Base-by-base conservation (phyloP, 2,797 vertebrate species). In the Eulemur albifrons region DNA sequence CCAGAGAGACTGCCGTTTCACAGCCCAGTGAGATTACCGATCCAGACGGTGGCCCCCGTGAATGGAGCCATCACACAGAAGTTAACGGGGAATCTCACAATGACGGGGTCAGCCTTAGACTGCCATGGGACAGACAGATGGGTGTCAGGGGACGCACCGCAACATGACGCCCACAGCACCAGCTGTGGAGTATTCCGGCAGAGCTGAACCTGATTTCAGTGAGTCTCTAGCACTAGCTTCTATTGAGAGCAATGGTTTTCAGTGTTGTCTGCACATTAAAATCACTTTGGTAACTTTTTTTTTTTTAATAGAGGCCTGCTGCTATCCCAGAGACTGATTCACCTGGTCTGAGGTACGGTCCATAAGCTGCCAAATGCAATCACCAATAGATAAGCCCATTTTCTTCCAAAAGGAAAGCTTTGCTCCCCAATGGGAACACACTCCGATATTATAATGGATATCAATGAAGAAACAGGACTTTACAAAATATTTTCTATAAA, bases 371-470 rank as follows among this genome's bases (percentile, higher is more conserved):
- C 17, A 63, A 57, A 52, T 35, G 67, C 2, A 52, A 50, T 61
- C 45, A 32, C 17, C 17, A 18, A 32, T 0, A 43, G 38, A 15
- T 12, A 38, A 65, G 52, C 57, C 12, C 43, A 30, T 38, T n/a
- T 35, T 32, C 59, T 85, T 32, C 21, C 25, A 15, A n/a, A 91
- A 61, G 25, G 30, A 32, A 57, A 21, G 17, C 30, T 23, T 8
- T 45, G 38, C 7, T 7, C 65, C 57, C 40, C 30, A 50, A 2
- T 2, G 45, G 52, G 67, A 70, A 63, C 30, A 50, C 2, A n/a
- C 5, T 32, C 25, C 17, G 21, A 11, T 15, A 27, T 14, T 43
- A 30, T 2, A 9, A 23, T 0, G 8, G 14, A 20, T 50, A 13
- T 48, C 45, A 4, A 3, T 2, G 6, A 50, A 50, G 25, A 76